Percentiles rank a stretch among this genome's conserved stretches.
Evolutionary conservation across 1,140 invertebrate species (phyloP).

Genomic region (Drosophila parabipectinata): DNA sequence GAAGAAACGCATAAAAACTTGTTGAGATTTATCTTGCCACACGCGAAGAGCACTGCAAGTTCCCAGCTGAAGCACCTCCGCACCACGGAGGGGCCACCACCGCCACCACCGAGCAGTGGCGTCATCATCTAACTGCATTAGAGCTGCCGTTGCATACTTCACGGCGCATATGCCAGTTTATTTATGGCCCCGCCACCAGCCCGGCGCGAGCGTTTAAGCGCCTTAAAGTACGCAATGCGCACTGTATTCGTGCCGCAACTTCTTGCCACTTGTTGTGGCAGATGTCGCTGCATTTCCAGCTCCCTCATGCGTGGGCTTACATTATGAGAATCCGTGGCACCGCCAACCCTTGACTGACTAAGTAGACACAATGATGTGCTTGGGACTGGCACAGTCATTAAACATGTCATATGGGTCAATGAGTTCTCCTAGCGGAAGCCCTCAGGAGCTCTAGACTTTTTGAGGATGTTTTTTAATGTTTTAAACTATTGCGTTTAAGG

Average conservation of each 20-base stretch:
- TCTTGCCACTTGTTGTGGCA: slow-evolving; percentile 70
- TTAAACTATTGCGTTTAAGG: too few relatives aligned
- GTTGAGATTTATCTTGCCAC: slow-evolving; percentile 80
- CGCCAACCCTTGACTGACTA: slow-evolving; percentile 33
- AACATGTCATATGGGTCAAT: slow-evolving; percentile 48
- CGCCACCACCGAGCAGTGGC: slow-evolving; percentile 9
- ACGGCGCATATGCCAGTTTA: slow-evolving; percentile 72
- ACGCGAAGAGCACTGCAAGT: slow-evolving; percentile 63
- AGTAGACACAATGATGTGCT: slow-evolving; percentile 41
- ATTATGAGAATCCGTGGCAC: slow-evolving; percentile 41
- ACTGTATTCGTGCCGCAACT: slow-evolving; percentile 49
- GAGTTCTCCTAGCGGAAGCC: slow-evolving; percentile 2
- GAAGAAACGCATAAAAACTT: slow-evolving; percentile 75
- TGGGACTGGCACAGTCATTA: slow-evolving; percentile 20
- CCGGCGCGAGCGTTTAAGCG: slow-evolving; percentile 63
- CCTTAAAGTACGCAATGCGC: slow-evolving; percentile 67
- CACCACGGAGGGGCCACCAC: background rate
- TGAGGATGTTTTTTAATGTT: too few relatives aligned
- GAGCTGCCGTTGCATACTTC: slow-evolving; percentile 56
- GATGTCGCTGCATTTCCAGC: slow-evolving; percentile 26
- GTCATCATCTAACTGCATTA: slow-evolving; percentile 69
- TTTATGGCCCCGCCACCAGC: slow-evolving; percentile 58
- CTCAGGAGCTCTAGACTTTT: background rate
- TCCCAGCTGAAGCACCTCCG: slow-evolving; percentile 27
- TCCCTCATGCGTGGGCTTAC: slow-evolving; percentile 26